A percentile compares a stretch with the other conserved stretches of the same genome.
Evolutionary conservation across 2,888 invertebrate genomes (phyloP).

Genomic region (Dastarcus helophoroides): DNA sequence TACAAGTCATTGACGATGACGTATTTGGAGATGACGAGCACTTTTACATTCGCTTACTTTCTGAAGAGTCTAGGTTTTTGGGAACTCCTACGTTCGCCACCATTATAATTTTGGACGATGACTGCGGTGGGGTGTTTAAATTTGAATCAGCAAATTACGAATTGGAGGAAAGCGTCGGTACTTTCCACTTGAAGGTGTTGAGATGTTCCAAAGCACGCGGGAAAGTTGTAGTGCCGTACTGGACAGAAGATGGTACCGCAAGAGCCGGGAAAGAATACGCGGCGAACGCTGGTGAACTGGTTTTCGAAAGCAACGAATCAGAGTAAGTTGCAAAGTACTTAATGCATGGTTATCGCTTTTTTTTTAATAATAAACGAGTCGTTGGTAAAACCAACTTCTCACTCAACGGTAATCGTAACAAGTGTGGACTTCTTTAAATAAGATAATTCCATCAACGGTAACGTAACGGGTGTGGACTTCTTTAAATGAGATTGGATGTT

Average conservation of each 20-base stretch:
- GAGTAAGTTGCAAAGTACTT: conserved; percentile 65
- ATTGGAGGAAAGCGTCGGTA: conserved; percentile 84
- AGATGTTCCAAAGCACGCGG: conserved; percentile 93
- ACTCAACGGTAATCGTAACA: too few relatives aligned
- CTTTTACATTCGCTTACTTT: conserved; percentile 78
- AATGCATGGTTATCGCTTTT: too few relatives aligned
- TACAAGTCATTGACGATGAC: conserved; percentile 97
- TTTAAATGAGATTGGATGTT: too few relatives aligned
- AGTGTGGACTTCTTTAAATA: too few relatives aligned
- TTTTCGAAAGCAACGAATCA: conserved; percentile 97
- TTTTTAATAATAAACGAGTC: too few relatives aligned
- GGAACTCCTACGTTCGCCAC: conserved; percentile 86
- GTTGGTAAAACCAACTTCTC: too few relatives aligned
- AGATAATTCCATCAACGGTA: too few relatives aligned
- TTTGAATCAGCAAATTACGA: conserved; percentile 78
- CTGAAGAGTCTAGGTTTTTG: conserved; percentile 59
- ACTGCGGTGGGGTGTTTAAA: conserved; percentile 95
- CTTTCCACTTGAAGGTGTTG: conserved; percentile 70
- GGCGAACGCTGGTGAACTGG: conserved; percentile 61
- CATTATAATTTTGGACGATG: conserved; percentile 97
- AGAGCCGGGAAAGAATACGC: conserved; percentile 84
- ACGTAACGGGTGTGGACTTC: too few relatives aligned
- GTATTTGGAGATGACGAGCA: conserved; percentile 99
- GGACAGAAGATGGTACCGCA: conserved; percentile 89
- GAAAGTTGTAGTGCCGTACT: conserved; percentile 76